Evolutionary conservation across 2,888 invertebrate species (phyloP), one percentile per base, ranked within the genome.

Genomic region (Hypomecis atomaria): DNA sequence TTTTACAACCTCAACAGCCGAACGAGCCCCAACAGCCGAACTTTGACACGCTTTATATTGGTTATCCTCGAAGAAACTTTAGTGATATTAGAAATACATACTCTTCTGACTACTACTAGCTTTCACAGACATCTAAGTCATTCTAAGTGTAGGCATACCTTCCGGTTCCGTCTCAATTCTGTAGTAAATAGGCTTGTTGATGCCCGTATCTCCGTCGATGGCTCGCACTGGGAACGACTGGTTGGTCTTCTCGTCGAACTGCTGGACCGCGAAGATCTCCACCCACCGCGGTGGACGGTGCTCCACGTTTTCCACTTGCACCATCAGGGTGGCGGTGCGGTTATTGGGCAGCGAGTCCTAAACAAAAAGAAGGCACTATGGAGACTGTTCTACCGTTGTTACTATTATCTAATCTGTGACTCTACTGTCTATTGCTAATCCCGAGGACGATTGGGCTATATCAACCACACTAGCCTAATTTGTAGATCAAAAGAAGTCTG

Each of bases 191-290:
- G 84, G 78, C 62, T 88, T 90, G 72, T 94, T 85, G 58, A 95
- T 91, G 36, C 93, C 94, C 0, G 94, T 92, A 80, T 95, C 95
- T 0, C 95, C 95, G 75, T 95, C 95, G 23, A 94, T 91, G 5
- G 95, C 95, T 33, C 81, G 76, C 0, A 95, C 90, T 2, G 72
- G 72, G 76, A 94, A 94, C 13, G 71, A 70, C 70, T 82, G 84
- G 0, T 59, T 34, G 0, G 85, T 82, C 74, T 95, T 94, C 84
- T 95, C 95, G 9, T 91, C 77, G 66, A 95, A 94, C 76, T 92
- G 92, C 72, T 93, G 89, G 3, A 94, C 93, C 0, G 94, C 90
- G 65, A 94, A 93, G 65, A 94, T 92, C 71, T 89, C 89, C 13
- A 90, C 83, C 95, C 95, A 95, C n/a, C 89, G 85, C 5, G 95